Evolutionary conservation across 2,888 invertebrate species (phyloP), one percentile per base, ranked within the genome.

Genomic region (Plagiodera versicolora): DNA sequence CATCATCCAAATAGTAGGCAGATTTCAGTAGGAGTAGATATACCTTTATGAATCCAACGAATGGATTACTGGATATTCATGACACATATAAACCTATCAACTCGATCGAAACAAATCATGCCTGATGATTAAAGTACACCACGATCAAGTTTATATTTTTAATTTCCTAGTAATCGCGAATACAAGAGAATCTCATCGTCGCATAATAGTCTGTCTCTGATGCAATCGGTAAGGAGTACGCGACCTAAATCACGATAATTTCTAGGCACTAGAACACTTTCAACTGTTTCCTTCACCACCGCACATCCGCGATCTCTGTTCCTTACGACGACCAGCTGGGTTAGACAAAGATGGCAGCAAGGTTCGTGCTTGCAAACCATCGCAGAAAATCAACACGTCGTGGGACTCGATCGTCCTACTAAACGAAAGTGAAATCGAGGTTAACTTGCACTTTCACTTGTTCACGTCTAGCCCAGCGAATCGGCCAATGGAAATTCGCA

Each of bases 361-460:
- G 18, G 46, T 16, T 35, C 61, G 67, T 70, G 56, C 66, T 66
- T 59, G 64, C 67, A 66, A 69, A 68, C 60, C 66, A 68, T 69
- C 70, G 72, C 73, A 69, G 71, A 74, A 76, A 72, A 70, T 71
- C 65, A 72, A 69, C 71, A 73, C 74, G 77, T 78, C 79, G 79
- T 80, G 80, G 80, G 79, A 80, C 79, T 78, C 79, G 78, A 73
- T 79, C 80, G 81, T 80, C 80, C 80, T 80, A 81, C 80, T 79
- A 81, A 80, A 81, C 77, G 80, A 81, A 81, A 81, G 80, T 81
- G 81, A 81, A 81, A 81, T 80, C 80, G 80, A 80, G 81, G 80
- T 80, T 79, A 80, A 75, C 77, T 80, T 80, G 77, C 80, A 80
- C 80, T 80, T 80, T 80, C 80, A 80, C 78, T 79, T 79, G 77